Evolutionary conservation across 2,888 invertebrate species (phyloP), one percentile per base, ranked within the genome.

Genomic region (Elmis aenea): DNA sequence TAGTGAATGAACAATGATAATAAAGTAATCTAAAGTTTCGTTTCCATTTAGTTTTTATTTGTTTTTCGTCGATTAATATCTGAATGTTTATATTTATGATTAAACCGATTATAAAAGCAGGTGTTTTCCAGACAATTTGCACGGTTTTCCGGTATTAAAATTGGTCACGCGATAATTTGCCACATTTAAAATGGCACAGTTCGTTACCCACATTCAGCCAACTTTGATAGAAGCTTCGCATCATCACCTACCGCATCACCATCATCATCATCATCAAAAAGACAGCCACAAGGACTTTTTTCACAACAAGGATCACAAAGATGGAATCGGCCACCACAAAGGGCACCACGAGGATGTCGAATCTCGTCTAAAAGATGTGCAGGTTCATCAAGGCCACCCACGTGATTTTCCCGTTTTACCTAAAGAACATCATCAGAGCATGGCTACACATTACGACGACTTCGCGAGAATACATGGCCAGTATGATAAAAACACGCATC

Each of bases 191-290:
- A 76, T 76, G 76, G 75, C 76, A 48, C 75, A 76, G 59, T 76
- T 76, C 57, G 75, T 75, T 40, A 75, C 75, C 27, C 74, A 75
- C 52, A 75, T 76, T 50, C 75, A 75, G 58, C 74, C 75, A 20
- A 74, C 75, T 13, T 59, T 76, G 61, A 60, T 75, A 58, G 75
- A 76, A 61, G 71, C 77, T 13, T 71, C 74, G 23, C 75, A 74
- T 50, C 75, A 75, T 62, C 69, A 74, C 49, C 64, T 71, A 29
- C 73, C 72, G 35, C 72, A 73, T 53, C 72, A 73, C 57, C 69
- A 69, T 49, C 66, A 55, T 22, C 50, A 57, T 12, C 54, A 61
- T 29, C 50, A 52, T 18, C 38, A 35, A 13, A 58, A 62, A 48
- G 56, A 55, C 18, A 25, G 51, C 9, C 42, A 49, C 21, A 34